Percentiles rank a stretch among this genome's conserved stretches.
Evolutionary conservation across 2,888 invertebrate genomes (phyloP).

Genomic region (Sinodicranocentrus sp.): DNA sequence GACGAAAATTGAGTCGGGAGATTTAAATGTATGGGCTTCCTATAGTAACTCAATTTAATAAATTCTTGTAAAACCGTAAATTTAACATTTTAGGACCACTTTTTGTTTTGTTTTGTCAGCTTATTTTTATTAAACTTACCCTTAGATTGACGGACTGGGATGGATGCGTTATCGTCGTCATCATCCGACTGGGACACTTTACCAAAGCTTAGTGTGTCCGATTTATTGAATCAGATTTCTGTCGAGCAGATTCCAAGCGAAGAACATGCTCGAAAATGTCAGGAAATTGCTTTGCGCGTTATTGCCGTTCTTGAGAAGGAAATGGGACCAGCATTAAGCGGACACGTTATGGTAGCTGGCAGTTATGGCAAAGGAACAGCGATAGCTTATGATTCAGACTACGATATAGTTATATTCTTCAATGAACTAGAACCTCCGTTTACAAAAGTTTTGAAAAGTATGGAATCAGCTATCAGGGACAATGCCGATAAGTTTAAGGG

Average conservation of each 20-base stretch:
- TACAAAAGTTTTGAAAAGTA: conserved; percentile 18
- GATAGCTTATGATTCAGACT: conserved; percentile 48
- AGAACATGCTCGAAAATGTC: conserved; percentile 46
- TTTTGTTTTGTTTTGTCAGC: background rate
- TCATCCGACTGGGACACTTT: conserved; percentile 53
- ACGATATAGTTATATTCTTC: conserved; percentile 57
- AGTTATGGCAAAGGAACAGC: conserved; percentile 56
- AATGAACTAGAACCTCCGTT: conserved; percentile 50
- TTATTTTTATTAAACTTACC: background rate
- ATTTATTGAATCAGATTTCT: conserved; percentile 47
- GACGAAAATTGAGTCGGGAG: too few species aligned
- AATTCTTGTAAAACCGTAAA: too few species aligned
- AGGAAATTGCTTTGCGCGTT: conserved; percentile 37
- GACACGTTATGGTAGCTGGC: conserved; percentile 56
- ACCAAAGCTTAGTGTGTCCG: conserved; percentile 51
- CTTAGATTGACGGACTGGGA: conserved; percentile 39
- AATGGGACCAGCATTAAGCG: conserved; percentile 32
- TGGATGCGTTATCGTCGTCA: conserved; percentile 53
- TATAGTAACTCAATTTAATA: too few species aligned
- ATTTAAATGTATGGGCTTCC: too few species aligned
- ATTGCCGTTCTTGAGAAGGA: conserved; percentile 40
- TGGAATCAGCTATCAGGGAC: conserved; percentile 38
- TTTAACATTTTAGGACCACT: too few species aligned
- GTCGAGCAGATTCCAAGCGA: conserved; percentile 36
- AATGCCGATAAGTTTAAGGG: conserved; percentile 47